Base-by-base conservation (phyloP, 2,113 vertebrate species). In the Silurus glanis region DNA sequence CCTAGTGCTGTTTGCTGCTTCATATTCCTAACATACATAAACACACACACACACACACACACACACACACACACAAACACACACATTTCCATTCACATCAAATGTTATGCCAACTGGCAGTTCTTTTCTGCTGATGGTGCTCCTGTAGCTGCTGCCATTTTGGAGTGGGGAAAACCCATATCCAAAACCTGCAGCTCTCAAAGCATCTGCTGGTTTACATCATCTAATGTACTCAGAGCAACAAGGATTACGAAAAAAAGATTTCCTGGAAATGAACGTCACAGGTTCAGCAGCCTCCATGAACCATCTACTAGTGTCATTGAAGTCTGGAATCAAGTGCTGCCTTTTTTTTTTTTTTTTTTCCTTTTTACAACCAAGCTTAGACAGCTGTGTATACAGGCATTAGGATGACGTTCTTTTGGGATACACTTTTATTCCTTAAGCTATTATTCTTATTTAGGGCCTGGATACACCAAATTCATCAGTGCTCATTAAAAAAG, bases 101-200 rank as follows among this genome's bases (percentile, higher is more conserved):
- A 80, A 80, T 61, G 19, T 47, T 0, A 19, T 61, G 56, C 78
- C 28, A 61, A 47, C 5, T 28, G 7, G 28, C 17, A 61, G 17
- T 80, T 37, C 5, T 17, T 80, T 80, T 79, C 17, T 79, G 6
- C 76, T 79, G 25, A 59, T 37, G 51, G 12, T 6, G 12, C 23
- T 55, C 53, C 58, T 56, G n/a, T 55, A 10, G 25, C n/a, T 79
- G 78, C 78, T 61, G 78, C 56, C 56, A 61, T 45, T 8, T 28
- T 61, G 1, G 56, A 61, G 56, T 61, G 12, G 19, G 78, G 12
- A 80, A 80, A 80, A 59, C 78, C 74, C 78, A 80, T 45, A 13
- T 80, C 25, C 78, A 45, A 56, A 37, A 80, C 56, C 56, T 80
- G 37, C 19, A 80, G 78, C 28, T 61, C 78, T 80, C 61, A 80